phyloP scores from a whole-genome alignment of 2,113 vertebrate species.

The Laticauda laticaudata region DNA sequence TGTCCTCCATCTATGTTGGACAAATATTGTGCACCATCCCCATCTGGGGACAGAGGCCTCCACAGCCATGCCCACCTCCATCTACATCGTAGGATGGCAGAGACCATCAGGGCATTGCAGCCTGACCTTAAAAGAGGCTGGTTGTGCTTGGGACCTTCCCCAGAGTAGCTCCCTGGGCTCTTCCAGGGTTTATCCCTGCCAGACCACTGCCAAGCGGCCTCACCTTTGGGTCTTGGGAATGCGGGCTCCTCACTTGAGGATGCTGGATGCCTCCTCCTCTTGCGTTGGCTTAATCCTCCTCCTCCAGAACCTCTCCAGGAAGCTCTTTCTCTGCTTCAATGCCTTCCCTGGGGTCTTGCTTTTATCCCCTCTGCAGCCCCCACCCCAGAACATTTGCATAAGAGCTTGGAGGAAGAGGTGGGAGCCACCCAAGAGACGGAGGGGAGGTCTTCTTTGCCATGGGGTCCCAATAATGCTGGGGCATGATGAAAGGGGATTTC shows the following conservation, averaged over 20 bases:
- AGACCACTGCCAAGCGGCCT: background rate
- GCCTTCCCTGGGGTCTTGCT: background rate
- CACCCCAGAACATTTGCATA: too few relatives aligned
- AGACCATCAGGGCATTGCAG: background rate
- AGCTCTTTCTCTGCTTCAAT: background rate
- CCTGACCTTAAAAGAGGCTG: too few relatives aligned
- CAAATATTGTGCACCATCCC: too few relatives aligned
- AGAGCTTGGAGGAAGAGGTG: background rate
- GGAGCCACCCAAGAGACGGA: too few relatives aligned
- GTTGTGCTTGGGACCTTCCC: too few relatives aligned
- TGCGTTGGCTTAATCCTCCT: background rate
- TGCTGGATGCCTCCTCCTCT: background rate
- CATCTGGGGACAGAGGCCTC: too few relatives aligned
- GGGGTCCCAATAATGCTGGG: background rate
- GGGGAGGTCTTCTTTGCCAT: background rate
- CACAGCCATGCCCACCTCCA: background rate
- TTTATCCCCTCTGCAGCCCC: background rate
- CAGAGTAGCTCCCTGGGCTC: too few relatives aligned
- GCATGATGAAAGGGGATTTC: background rate
- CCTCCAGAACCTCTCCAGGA: background rate
- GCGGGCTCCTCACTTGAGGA: background rate
- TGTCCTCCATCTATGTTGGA: background rate
- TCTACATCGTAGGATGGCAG: background rate
- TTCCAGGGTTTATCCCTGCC: background rate
- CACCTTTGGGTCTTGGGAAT: background rate